Evolutionary conservation across 2,113 vertebrate species (phyloP).

Genomic region (Nannobrachium achirus): DNA sequence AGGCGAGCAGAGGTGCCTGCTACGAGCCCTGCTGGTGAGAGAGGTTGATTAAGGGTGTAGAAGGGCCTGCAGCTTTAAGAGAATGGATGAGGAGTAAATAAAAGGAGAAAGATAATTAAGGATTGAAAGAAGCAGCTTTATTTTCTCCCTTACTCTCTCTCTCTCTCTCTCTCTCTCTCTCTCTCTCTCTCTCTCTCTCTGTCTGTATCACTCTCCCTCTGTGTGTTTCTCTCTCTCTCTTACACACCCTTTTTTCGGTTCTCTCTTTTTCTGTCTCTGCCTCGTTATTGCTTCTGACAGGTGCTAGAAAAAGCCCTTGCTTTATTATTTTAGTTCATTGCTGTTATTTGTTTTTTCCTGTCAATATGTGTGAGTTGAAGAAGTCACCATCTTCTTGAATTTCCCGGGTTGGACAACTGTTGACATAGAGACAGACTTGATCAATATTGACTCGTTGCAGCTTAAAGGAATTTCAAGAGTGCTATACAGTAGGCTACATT

Average conservation of each 20-base stretch:
- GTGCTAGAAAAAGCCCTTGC: neutral
- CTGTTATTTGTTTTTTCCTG: slow-evolving; percentile 1
- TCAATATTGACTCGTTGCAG: too few relatives aligned
- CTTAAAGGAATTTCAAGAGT: too few relatives aligned
- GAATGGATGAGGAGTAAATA: slow-evolving; percentile 71
- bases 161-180: neutral
- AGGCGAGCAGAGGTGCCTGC: slow-evolving; percentile 69
- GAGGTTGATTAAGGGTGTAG: slow-evolving; percentile 75
- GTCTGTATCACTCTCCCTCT: too few relatives aligned
- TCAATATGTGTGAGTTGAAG: slow-evolving; percentile 25
- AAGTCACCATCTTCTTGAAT: too few relatives aligned
- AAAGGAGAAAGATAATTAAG: slow-evolving; percentile 68
- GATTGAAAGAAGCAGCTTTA: slow-evolving; percentile 50
- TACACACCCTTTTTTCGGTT: slow-evolving; percentile 4
- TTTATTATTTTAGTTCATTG: slow-evolving; percentile 16
- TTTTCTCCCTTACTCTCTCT: slow-evolving; percentile 13
- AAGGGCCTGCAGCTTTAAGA: slow-evolving; percentile 70
- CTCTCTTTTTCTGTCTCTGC: slow-evolving; percentile 2
- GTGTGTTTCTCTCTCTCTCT: slow-evolving; percentile 2
- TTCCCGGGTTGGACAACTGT: too few relatives aligned
- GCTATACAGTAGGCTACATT: too few relatives aligned
- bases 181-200: neutral
- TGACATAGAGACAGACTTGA: too few relatives aligned
- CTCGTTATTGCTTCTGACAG: neutral
- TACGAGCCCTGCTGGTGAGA: slow-evolving; percentile 57